Evolutionary conservation across 2,888 invertebrate species (phyloP).

Genomic region (Sphaeridia pumilis): DNA sequence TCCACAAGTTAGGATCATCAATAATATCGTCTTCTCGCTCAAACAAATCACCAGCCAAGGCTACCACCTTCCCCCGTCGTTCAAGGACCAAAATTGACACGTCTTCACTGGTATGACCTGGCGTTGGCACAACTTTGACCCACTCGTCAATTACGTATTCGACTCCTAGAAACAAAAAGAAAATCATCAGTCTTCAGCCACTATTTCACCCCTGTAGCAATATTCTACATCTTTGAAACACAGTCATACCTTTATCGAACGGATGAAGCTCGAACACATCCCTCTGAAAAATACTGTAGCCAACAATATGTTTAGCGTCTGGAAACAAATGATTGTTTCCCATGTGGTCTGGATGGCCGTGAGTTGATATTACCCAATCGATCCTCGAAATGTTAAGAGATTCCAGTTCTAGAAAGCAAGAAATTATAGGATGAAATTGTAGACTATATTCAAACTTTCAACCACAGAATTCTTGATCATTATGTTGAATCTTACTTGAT

Average conservation of each 20-base stretch:
- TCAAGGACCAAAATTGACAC: conserved; percentile 68
- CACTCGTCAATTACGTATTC: conserved; percentile 54
- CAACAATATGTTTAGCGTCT: conserved; percentile 69
- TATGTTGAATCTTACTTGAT: conserved; percentile 50
- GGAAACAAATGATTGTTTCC: conserved; percentile 87
- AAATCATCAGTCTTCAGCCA: background rate
- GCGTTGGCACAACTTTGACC: conserved; percentile 65
- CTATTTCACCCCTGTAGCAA: no score
- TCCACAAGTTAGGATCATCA: conserved; percentile 60
- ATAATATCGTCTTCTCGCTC: conserved; percentile 74
- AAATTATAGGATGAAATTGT: no score
- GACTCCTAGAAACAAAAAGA: conserved; percentile 42
- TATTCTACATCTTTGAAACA: no score
- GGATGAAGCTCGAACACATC: conserved; percentile 59
- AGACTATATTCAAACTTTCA: no score
- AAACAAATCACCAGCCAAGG: conserved; percentile 78
- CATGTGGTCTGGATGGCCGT: conserved; percentile 88
- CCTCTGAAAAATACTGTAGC: conserved; percentile 56
- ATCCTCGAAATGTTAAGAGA: conserved; percentile 46
- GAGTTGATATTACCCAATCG: conserved; percentile 68
- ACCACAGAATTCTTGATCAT: background rate
- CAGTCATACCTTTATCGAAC: conserved; percentile 58
- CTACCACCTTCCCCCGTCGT: conserved; percentile 49
- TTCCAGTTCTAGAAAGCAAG: conserved; percentile 24
- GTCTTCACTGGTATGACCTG: conserved; percentile 82